Base-by-base conservation (phyloP, 2,113 vertebrate genomes). In the Melanocharis versteri region DNA sequence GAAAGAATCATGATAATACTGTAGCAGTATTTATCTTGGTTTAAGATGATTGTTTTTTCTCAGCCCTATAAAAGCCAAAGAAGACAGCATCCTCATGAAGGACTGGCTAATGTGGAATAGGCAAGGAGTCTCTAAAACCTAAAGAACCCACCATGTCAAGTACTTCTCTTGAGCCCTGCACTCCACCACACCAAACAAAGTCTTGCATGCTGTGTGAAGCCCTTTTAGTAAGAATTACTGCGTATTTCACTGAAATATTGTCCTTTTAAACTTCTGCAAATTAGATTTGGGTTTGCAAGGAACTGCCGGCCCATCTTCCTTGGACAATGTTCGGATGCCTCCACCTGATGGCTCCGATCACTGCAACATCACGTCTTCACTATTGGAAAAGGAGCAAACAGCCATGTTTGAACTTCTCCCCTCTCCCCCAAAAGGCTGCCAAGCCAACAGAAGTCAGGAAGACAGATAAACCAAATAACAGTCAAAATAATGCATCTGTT, bases 391-490 rank as follows among this genome's bases (percentile, higher is more conserved):
- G n/a, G n/a, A 80, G 16, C 24, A 39, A 89, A 90, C 6, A 73
- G 35, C 1, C 3, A 47, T 2, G 6, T 40, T 47, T 62, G 75
- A 88, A 87, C 84, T 90, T 72, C 22, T 70, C 33, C 73, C 35
- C 78, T 80, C 44, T 88, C 54, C 60, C 64, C 28, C 22, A 53
- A 81, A 86, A 86, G 60, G 39, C 0, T 95, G 85, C 50, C 85
- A 90, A 88, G 56, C 68, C 82, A 92, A 88, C 48, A 65, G 66
- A 73, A 83, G 50, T n/a, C 53, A 88, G 60, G 40, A 84, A 93
- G 66, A 47, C 28, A 44, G 27, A 88, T 37, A 77, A 80, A 95
- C 48, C 48, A 75, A 65, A 1, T 45, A 73, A 39, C 0, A 27
- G 53, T 24, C 31, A 76, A 95, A 93, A 89, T 19, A 94, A 73